Percentiles rank a stretch among this genome's conserved stretches.
Conservation (phyloP, 2,113 vertebrate genomes). For the Alaudala cheleensis region DNA sequence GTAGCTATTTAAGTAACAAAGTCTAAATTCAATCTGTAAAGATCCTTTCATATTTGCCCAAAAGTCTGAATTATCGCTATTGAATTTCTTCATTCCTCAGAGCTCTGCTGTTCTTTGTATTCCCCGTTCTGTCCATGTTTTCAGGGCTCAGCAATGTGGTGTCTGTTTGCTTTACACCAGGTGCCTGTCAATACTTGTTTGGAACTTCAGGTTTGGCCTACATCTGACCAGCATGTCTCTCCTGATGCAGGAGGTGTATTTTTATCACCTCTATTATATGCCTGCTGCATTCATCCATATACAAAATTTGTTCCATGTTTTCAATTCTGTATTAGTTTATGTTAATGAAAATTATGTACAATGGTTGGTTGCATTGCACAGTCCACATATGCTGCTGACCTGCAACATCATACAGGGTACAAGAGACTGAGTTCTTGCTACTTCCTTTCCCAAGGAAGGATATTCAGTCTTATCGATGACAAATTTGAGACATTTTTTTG, state of each 20-base stretch:
- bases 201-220: neutral
- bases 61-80: neutral
- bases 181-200: neutral
- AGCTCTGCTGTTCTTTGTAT: neutral
- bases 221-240: neutral
- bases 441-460: neutral
- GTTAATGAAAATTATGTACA: neutral
- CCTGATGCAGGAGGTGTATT: neutral
- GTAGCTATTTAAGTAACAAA: neutral
- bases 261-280: neutral
- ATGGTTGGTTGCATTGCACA: neutral
- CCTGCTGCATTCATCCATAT: neutral
- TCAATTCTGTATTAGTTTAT: neutral
- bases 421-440: neutral
- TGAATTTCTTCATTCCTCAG: neutral
- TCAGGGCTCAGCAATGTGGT: neutral
- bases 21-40: neutral
- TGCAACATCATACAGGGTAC: neutral
- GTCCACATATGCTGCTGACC: neutral
- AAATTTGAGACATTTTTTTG: neutral
- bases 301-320: neutral
- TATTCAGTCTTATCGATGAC: neutral
- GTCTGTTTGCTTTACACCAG: neutral
- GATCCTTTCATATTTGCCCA: neutral
- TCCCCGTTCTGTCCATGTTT: neutral